Percentiles rank a stretch among this genome's conserved stretches.
These are phyloP conservation scores for Hypomecis atomaria DNA, from an alignment of 2,888 invertebrate genomes.

Conservation along the genomic window DNA sequence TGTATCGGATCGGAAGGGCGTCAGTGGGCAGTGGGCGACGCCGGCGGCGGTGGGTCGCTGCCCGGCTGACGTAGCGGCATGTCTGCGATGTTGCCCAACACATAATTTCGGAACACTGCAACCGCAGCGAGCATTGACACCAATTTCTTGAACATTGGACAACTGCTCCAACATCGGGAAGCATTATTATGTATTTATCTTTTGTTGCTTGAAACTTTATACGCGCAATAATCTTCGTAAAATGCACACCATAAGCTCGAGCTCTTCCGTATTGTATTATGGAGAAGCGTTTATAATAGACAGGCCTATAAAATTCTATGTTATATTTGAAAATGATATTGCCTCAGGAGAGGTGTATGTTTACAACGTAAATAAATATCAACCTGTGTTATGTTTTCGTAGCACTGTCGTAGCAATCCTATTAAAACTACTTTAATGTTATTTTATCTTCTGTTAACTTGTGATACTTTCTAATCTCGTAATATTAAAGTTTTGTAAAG, in stretches of 20 bases:
- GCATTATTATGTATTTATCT: slow-evolving; percentile 48
- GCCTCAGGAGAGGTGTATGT: not conserved
- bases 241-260: slow-evolving; percentile 16
- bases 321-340: slow-evolving; percentile 12
- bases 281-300: slow-evolving; percentile 11
- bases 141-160: slow-evolving; percentile 75
- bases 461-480: not conserved
- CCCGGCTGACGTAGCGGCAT: slow-evolving; percentile 51
- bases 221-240: slow-evolving; percentile 38
- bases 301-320: slow-evolving; percentile 13
- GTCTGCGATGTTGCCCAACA: slow-evolving; percentile 73
- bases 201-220: slow-evolving; percentile 40
- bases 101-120: slow-evolving; percentile 81
- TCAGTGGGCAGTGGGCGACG: slow-evolving; percentile 52
- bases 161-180: slow-evolving; percentile 60
- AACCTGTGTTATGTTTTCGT: slow-evolving; percentile 18
- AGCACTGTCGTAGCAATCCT: slow-evolving; percentile 33
- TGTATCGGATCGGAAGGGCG: slow-evolving; percentile 71
- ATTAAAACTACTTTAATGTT: not conserved
- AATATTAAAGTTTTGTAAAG: slow-evolving; percentile 26
- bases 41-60: slow-evolving; percentile 60
- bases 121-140: slow-evolving; percentile 84
- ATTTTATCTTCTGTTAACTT: not conserved
- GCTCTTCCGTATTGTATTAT: slow-evolving; percentile 23
- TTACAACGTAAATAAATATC: slow-evolving; percentile 1